Conservation (phyloP, 2,888 invertebrate species). For the Esperia sulphurella region DNA sequence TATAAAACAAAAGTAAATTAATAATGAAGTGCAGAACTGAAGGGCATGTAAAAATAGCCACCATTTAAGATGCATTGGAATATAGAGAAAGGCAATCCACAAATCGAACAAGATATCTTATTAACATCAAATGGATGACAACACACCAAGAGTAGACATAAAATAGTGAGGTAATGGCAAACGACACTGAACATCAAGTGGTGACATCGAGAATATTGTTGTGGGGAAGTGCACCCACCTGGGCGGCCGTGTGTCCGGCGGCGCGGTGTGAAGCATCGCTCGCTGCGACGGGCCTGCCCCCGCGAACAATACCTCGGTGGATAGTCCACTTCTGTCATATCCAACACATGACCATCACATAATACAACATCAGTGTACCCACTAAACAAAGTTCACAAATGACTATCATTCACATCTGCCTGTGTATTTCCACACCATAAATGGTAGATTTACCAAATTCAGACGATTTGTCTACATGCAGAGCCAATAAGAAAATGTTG, state of each 20-base stretch:
- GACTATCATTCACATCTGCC: background rate
- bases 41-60: slow-evolving; percentile 11
- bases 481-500: slow-evolving; percentile 31
- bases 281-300: slow-evolving; percentile 80
- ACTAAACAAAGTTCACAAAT: background rate
- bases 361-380: slow-evolving; percentile 15
- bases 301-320: slow-evolving; percentile 88
- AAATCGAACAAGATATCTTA: slow-evolving; percentile 22
- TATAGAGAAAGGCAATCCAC: slow-evolving; percentile 25
- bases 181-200: slow-evolving; percentile 55
- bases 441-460: background rate
- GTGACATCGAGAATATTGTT: slow-evolving; percentile 34
- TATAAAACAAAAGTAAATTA: slow-evolving; percentile 27
- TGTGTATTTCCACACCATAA: background rate
- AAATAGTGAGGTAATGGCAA: slow-evolving; percentile 38
- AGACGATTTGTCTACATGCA: slow-evolving; percentile 16
- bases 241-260: slow-evolving; percentile 66
- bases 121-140: slow-evolving; percentile 27
- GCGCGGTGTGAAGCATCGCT: slow-evolving; percentile 67
- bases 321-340: slow-evolving; percentile 87
- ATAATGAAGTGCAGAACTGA: slow-evolving; percentile 21
- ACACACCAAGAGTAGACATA: slow-evolving; percentile 11
- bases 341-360: slow-evolving; percentile 52
- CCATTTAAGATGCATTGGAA: slow-evolving; percentile 7
- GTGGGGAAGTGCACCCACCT: slow-evolving; percentile 74